phyloP scores from a whole-genome alignment of 2,888 invertebrate species.

The Brachyptera risi region DNA sequence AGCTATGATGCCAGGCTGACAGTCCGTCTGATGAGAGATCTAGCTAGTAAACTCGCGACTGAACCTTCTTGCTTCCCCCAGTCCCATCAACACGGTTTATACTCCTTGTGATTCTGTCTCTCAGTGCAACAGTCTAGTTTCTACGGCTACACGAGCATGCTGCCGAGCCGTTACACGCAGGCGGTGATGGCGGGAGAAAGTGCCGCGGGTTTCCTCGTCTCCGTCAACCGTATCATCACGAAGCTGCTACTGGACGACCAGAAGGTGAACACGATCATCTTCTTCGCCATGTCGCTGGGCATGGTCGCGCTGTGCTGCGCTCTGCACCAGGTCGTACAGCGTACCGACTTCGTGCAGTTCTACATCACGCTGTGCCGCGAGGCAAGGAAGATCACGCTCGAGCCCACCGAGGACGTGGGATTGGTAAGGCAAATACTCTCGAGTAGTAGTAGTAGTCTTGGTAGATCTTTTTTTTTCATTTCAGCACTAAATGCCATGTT shows the following conservation, averaged over 20 bases:
- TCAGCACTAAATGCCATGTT: too few species aligned
- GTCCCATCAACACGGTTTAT: too few species aligned
- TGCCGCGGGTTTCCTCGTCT: slow-evolving; percentile 83
- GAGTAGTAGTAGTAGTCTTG: too few species aligned
- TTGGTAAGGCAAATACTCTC: slow-evolving; percentile 53
- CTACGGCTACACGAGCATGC: slow-evolving; percentile 89
- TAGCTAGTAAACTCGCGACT: too few species aligned
- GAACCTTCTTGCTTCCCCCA: too few species aligned
- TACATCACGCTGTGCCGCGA: slow-evolving; percentile 72
- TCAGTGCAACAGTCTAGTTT: slow-evolving; percentile 88
- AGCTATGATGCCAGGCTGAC: too few species aligned
- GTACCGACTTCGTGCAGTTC: slow-evolving; percentile 77
- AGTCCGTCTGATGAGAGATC: too few species aligned
- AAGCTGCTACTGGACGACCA: slow-evolving; percentile 74
- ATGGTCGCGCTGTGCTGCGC: slow-evolving; percentile 73
- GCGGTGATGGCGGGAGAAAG: slow-evolving; percentile 95
- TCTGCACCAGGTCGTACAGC: slow-evolving; percentile 71
- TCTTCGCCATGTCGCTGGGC: slow-evolving; percentile 75
- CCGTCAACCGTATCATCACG: slow-evolving; percentile 77
- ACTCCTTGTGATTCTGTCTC: background rate
- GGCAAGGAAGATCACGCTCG: slow-evolving; percentile 72
- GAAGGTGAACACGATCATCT: slow-evolving; percentile 77
- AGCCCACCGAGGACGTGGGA: slow-evolving; percentile 81
- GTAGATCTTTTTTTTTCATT: too few species aligned
- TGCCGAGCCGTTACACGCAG: slow-evolving; percentile 85